Evolutionary conservation across 2,797 vertebrate genomes (phyloP).

Genomic region (Anguilla anguilla): DNA sequence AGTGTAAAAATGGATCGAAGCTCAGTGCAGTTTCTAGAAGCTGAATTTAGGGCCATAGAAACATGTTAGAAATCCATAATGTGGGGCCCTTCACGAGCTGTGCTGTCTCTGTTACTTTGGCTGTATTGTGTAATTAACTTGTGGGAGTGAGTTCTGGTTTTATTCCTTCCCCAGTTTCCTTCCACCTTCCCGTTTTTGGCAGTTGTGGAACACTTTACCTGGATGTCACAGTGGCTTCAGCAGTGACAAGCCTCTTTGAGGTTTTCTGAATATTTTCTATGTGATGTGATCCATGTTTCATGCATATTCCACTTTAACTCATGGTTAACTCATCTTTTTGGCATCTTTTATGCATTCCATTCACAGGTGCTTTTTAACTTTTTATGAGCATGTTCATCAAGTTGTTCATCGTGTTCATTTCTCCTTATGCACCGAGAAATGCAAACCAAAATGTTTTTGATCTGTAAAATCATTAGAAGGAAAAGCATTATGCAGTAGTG

Average conservation of each 20-base stretch:
- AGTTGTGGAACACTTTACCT: background rate
- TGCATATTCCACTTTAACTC: background rate
- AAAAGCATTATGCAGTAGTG: too few relatives aligned
- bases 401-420: background rate
- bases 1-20: too few relatives aligned
- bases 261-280: background rate
- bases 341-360: background rate
- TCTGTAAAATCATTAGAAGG: too few relatives aligned
- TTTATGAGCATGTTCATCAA: background rate
- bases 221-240: background rate
- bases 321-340: background rate
- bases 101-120: background rate
- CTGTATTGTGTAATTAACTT: background rate
- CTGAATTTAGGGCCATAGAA: too few relatives aligned
- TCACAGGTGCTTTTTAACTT: background rate
- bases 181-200: background rate
- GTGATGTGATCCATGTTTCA: constrained; percentile 18
- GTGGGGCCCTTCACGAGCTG: background rate
- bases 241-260: background rate
- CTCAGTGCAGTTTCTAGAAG: too few relatives aligned
- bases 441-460: too few relatives aligned
- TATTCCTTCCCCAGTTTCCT: constrained; percentile 1
- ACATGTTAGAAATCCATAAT: too few relatives aligned
- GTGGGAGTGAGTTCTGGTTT: background rate
- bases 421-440: background rate